These are phyloP conservation scores for Drosophila insularis DNA, from an alignment of 1,140 invertebrate species.

Conservation along the genomic window DNA sequence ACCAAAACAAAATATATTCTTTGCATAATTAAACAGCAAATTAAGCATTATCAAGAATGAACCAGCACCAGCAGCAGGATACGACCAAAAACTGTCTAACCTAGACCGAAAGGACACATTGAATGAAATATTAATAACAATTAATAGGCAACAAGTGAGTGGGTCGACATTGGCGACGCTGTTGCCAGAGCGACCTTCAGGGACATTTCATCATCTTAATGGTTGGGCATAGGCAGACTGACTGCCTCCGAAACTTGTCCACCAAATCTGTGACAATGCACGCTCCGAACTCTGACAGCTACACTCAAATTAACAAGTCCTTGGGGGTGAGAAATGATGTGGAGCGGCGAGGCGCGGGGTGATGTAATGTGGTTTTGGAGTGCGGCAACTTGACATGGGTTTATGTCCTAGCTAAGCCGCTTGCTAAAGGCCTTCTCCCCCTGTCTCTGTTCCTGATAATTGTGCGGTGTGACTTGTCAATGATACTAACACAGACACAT, in stretches of 20 bases:
- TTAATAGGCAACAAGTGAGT: constrained; percentile 73
- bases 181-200: constrained; percentile 42
- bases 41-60: constrained; percentile 64
- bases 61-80: not conserved
- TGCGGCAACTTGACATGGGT: constrained; percentile 7
- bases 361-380: not conserved
- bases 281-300: constrained; percentile 39
- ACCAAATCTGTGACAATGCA: constrained; percentile 50
- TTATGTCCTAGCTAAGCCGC: constrained; percentile 30
- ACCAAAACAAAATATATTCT: constrained; percentile 50
- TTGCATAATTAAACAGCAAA: constrained; percentile 75
- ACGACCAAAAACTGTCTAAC: constrained; percentile 9
- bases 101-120: constrained; percentile 21
- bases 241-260: not conserved
- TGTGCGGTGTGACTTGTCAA: constrained; percentile 36
- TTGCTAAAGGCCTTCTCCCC: not conserved
- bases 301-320: constrained; percentile 51
- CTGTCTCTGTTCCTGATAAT: constrained; percentile 25
- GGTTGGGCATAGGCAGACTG: not conserved
- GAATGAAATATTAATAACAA: constrained; percentile 70
- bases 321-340: not conserved
- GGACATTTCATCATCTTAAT: constrained; percentile 77
- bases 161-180: not conserved
- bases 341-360: not conserved
- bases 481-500: constrained; percentile 48